phyloP scores from a whole-genome alignment of 2,113 vertebrate genomes.

The Ptychochromis oligacanthus region DNA sequence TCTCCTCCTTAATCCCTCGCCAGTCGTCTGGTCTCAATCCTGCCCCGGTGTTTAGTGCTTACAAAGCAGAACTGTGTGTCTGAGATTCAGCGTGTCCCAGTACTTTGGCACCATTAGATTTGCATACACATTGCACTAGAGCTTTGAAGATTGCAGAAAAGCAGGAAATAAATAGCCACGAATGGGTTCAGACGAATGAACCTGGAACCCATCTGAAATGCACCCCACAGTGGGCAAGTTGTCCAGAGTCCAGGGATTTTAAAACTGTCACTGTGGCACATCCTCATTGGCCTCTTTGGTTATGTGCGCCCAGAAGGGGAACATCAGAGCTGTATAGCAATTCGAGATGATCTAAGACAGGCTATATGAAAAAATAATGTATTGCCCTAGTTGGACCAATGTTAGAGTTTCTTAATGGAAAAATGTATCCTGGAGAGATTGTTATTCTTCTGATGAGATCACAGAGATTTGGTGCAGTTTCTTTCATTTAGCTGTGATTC shows the following conservation, averaged over 20 bases:
- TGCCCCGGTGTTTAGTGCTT: slow-evolving; percentile 73
- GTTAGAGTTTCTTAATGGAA: slow-evolving; percentile 29
- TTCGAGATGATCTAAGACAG: slow-evolving; percentile 44
- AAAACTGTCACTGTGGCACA: slow-evolving; percentile 56
- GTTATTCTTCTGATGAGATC: neutral
- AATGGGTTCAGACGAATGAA: slow-evolving; percentile 66
- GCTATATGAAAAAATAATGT: slow-evolving; percentile 34
- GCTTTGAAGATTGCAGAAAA: slow-evolving; percentile 67
- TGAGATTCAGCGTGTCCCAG: slow-evolving; percentile 65
- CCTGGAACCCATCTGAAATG: slow-evolving; percentile 53
- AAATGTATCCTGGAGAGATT: slow-evolving; percentile 2
- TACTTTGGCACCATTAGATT: slow-evolving; percentile 65
- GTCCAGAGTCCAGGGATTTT: slow-evolving; percentile 46
- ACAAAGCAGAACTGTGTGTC: slow-evolving; percentile 67
- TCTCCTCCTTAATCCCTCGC: slow-evolving; percentile 62
- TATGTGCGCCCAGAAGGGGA: slow-evolving; percentile 49
- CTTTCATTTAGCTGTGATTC: slow-evolving; percentile 24
- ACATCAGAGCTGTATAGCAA: slow-evolving; percentile 36
- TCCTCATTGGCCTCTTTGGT: slow-evolving; percentile 58
- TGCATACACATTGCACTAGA: slow-evolving; percentile 71
- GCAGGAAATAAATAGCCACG: slow-evolving; percentile 67
- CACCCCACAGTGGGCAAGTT: slow-evolving; percentile 39
- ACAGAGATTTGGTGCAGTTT: slow-evolving; percentile 10
- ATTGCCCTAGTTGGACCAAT: slow-evolving; percentile 31
- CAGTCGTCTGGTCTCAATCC: slow-evolving; percentile 61